A percentile compares a stretch with the other conserved stretches of the same genome.
Evolutionary conservation across 2,113 vertebrate species (phyloP).

Genomic region (Tragelaphus strepsiceros): DNA sequence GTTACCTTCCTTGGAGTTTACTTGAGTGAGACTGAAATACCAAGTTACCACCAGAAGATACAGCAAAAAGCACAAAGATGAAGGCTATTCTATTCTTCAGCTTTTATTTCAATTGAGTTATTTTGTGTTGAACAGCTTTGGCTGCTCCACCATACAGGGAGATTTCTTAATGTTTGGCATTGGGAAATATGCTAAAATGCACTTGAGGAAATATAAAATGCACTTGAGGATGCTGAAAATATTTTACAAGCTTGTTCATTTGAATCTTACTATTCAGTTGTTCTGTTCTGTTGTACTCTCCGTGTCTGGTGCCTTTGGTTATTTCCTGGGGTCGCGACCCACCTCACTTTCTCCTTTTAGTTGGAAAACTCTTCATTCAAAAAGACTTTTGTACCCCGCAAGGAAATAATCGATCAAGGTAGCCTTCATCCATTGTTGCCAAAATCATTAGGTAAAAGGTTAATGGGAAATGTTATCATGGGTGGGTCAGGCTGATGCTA

Average conservation of each 20-base stretch:
- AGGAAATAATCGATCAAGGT: neutral
- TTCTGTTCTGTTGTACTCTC: neutral
- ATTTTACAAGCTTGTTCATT: neutral
- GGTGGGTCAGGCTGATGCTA: neutral
- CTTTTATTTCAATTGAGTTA: neutral
- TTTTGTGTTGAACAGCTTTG: neutral
- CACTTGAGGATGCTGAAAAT: neutral
- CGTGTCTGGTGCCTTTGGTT: neutral
- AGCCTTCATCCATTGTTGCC: neutral
- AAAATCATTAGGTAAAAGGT: slow-evolving; percentile 21
- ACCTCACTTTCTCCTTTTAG: neutral
- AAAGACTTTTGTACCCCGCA: neutral
- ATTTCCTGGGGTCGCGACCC: neutral
- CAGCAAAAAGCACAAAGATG: neutral
- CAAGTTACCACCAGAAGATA: neutral
- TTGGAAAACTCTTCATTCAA: neutral
- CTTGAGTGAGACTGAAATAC: neutral
- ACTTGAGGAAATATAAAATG: neutral
- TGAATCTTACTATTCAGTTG: neutral
- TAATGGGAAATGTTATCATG: neutral
- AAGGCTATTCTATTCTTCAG: neutral
- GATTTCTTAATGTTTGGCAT: neutral
- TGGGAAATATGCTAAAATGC: neutral
- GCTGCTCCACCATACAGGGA: neutral
- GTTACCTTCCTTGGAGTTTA: neutral